Evolutionary conservation across 92 coral and sea anemone species (phyloP), one percentile per base, ranked within the genome.

Genomic region (Epizoanthus stellaris): DNA sequence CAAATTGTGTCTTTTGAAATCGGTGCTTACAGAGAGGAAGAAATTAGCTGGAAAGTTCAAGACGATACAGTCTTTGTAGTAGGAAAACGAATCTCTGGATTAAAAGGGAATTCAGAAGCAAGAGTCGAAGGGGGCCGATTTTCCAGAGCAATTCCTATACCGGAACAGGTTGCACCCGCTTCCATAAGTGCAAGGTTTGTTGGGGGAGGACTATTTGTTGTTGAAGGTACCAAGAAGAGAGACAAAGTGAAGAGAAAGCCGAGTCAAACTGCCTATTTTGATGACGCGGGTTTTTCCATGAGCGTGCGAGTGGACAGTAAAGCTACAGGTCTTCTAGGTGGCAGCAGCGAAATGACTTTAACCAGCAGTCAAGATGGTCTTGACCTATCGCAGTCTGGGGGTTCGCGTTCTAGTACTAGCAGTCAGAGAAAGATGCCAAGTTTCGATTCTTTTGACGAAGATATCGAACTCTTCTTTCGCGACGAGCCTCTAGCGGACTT

Each of bases 1-100:
- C 13, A 79, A 20, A 79, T 79, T 47, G 83, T 67, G 60, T 79
- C 83, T 70, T 79, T 79, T 62, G 83, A 79, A 63, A 79, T 79
- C 5, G 83, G 83, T 70, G 83, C 83, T n/a, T 79, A 62, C 70
- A 79, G 45, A 45, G 58, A 79, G 36, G 67, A 79, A 40, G 83
- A 79, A 63, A 79, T 79, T 62, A 42, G 71, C 38, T 79, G 83
- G 83, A 79, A 79, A 64, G 72, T 79, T 1, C 61, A 79, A 16
- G 71, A 45, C 17, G 83, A 64, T 21, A 67, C 83, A 0, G 60
- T 79, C 42, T 47, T 61, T 79, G 83, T 79, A 3, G 70, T 79
- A 20, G 83, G 83, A 13, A 79, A 45, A 42, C 64, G 83, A 43
- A 17, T 45, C 42, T 21, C 59, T 13, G 60, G 38, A 20, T 42